Base-by-base conservation (phyloP, 2,113 vertebrate species). In the Percopsis transmontana region DNA sequence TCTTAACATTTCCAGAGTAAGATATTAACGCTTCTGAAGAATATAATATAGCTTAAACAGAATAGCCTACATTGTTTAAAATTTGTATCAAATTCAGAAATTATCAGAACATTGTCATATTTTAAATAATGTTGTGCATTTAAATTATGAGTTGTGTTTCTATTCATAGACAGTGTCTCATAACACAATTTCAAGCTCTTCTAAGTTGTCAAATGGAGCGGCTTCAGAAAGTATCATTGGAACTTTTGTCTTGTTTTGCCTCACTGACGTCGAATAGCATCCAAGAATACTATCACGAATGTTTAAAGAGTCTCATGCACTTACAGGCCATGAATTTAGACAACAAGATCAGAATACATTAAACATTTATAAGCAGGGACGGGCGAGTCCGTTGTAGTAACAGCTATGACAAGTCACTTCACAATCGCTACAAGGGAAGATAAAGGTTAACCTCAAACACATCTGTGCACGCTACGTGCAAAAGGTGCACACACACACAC, bases 261-360 rank as follows among this genome's bases (percentile, higher is more conserved):
- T 14, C 15, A 15, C 11, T 45, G 3, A 12, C 3, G 9, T 11
- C 12, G 42, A 45, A 12, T 45, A 45, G 15, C 42, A 45, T 45
- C 42, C 15, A 15, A 14, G 42, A 45, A 45, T 45, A 45, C 9
- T 14, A 15, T 45, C 11, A 14, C 12, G 54, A 39, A 12, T 10
- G 48, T 68, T 53, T 20, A 3, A 47, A 55, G 54, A 41, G 24
- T 10, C 19, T 40, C 13, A 65, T 57, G 38, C 15, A 70, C 23
- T 54, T 47, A 33, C 0, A 57, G 3, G 9, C 23, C 18, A 19
- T 38, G 38, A 7, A 33, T 27, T 40, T n/a, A 57, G 56, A 50
- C 77, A 58, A 39, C 41, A 20, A 1, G 66, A 19, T 24, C 61
- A 23, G n/a, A 14, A 54, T 62, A 62, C 20, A 12, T 19, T 7